Evolutionary conservation across 2,888 invertebrate genomes (phyloP).

Genomic region (Chloroclystis v-ata): DNA sequence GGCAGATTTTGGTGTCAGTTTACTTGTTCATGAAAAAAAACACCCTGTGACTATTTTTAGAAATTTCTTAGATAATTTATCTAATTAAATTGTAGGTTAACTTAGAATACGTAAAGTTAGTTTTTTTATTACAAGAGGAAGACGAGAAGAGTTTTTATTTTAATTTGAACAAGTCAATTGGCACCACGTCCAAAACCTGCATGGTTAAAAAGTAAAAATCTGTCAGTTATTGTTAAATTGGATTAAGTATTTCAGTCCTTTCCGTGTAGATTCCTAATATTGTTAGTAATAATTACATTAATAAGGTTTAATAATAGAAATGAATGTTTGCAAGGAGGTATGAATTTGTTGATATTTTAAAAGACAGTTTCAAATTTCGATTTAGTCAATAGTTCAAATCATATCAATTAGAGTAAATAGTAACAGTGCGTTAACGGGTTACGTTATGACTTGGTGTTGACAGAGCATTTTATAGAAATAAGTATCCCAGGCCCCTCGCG

Average conservation of each 20-base stretch:
- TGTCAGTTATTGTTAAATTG: conserved; percentile 2
- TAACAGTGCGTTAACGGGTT: conserved; percentile 10
- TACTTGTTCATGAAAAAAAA: no score
- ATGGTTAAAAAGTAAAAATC: conserved; percentile 1
- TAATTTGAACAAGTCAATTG: no score
- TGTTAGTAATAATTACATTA: conserved; percentile 32
- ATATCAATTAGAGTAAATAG: conserved; percentile 58
- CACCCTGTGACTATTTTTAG: no score
- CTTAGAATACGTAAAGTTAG: no score
- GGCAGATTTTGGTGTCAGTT: conserved; percentile 2
- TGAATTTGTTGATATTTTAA: conserved; percentile 36
- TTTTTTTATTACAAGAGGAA: no score
- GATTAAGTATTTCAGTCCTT: conserved; percentile 32
- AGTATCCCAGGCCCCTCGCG: neutral
- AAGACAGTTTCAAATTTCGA: conserved; percentile 55
- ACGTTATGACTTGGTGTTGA: conserved; percentile 1
- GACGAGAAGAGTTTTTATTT: no score
- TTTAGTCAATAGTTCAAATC: conserved; percentile 64
- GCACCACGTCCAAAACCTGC: neutral
- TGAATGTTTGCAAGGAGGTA: conserved; percentile 20
- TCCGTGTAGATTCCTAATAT: conserved; percentile 38
- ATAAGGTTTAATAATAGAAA: conserved; percentile 29
- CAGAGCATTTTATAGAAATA: conserved; percentile 11
- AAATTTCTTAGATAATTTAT: no score
- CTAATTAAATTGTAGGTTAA: no score